phyloP scores from a whole-genome alignment of 2,888 invertebrate species.

The Cheilosia soror region DNA sequence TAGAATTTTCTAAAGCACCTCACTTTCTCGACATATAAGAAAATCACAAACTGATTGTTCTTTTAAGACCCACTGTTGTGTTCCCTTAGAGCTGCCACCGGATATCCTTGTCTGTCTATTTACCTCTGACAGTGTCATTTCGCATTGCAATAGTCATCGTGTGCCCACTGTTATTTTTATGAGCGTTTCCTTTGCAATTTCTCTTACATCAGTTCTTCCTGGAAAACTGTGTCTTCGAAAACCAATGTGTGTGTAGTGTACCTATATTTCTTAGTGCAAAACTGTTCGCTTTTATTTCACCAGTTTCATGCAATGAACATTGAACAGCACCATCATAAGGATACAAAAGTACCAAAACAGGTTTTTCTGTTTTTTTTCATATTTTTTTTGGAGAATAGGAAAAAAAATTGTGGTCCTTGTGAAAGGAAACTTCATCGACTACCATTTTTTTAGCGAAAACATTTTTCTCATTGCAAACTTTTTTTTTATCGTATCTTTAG shows the following conservation, averaged over 20 bases:
- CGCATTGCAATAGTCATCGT: conserved; percentile 52
- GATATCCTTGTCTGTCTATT: conserved; percentile 41
- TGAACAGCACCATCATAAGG: conserved; percentile 61
- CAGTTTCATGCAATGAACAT: conserved; percentile 56
- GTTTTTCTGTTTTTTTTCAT: conserved; percentile 27
- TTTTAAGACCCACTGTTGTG: conserved; percentile 24
- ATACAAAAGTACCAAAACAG: conserved; percentile 58
- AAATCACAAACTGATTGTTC: not conserved
- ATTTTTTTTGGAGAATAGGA: conserved; percentile 5
- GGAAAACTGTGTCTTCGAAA: conserved; percentile 2
- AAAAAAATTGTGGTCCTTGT: conserved; percentile 21
- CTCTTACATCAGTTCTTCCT: conserved; percentile 15
- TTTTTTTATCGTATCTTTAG: conserved; percentile 26
- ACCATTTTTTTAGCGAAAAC: not conserved
- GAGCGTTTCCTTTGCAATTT: conserved; percentile 54
- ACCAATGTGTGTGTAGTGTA: not conserved
- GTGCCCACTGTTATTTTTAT: conserved; percentile 69
- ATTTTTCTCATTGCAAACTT: conserved; percentile 10
- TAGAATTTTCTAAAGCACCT: not conserved
- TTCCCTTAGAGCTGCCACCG: conserved; percentile 14
- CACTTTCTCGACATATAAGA: not conserved
- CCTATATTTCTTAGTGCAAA: conserved; percentile 6
- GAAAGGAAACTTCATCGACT: conserved; percentile 11
- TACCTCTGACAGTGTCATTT: conserved; percentile 53
- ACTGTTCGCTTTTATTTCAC: conserved; percentile 48